Evolutionary conservation across 2,113 vertebrate genomes (phyloP), one percentile per base, ranked within the genome.

Genomic region (Bucco capensis): DNA sequence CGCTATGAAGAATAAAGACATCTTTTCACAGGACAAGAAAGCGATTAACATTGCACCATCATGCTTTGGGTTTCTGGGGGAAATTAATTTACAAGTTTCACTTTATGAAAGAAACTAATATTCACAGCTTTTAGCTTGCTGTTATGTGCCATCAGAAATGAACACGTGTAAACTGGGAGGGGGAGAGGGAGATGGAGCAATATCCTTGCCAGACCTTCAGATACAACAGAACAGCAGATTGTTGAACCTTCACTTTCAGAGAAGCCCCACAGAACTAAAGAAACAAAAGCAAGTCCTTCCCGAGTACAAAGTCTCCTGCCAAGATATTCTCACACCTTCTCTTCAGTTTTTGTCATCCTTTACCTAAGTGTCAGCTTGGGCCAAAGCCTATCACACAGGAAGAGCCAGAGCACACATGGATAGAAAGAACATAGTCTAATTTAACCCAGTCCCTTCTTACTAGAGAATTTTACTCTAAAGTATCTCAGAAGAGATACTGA

Each of bases 101-200:
- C 69, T 92, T 89, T 44, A 70, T 79, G 58, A 85, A 88, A 85
- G 37, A 30, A 70, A 24, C n/a, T 70, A 17, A 35, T 94, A 91
- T 93, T 92, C 50, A 77, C 19, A 54, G 62, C 12, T 83, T 79
- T 42, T 57, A 74, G n/a, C 27, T 82, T 76, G 60, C 30, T 77
- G 14, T 31, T 83, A 12, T 10, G 17, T 85, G 42, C 15, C 3
- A 35, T 28, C 13, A 25, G 46, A 62, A 76, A 54, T 28, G 17
- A 67, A 66, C 1, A 2, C 7, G 14, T 50, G 30, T 54, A 83
- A 94, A 75, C 35, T 46, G 14, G 14, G 15, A 6, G 14, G 14
- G 15, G 7, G 12, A 12, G 10, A 22, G 6, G 5, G 8, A n/a
- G n/a, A n/a, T n/a, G 22, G 11, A 7, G 6, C 11, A 3, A 8